Evolutionary conservation across 2,113 vertebrate species (phyloP), one percentile per base, ranked within the genome.

Genomic region (Melanerpes formicivorus): DNA sequence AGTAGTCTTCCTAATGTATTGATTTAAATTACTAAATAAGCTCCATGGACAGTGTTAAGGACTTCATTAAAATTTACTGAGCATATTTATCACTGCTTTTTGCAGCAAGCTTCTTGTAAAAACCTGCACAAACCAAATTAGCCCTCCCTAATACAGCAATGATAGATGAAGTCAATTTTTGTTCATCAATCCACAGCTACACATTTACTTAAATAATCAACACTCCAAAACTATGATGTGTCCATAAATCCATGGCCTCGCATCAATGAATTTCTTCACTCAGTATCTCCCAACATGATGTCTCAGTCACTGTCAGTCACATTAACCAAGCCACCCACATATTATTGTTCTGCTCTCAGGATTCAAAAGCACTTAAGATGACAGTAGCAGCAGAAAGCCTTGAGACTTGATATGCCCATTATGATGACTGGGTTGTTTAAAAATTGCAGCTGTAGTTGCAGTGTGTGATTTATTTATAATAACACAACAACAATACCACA

Each of bases 21-120:
- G 90, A 87, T 94, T 86, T 90, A 93, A 93, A 71, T 64, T 18
- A 93, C 56, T 80, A 89, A 82, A 70, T 71, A 63, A 92, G 37
- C 40, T 83, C 46, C 21, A 52, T 2, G n/a, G 44, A 22, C 6
- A 67, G 63, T 3, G 30, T 65, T 90, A 55, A 95, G 70, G 50
- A 54, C 85, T 75, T 79, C 76, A 83, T 92, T 74, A 86, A 78
- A 78, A 85, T 69, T 86, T 93, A 91, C 73, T 40, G 50, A 87
- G 63, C n/a, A 10, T 79, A 82, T 90, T 95, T 91, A 80, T 85
- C 87, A 83, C 32, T 55, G 59, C 26, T 70, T 44, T 54, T 32
- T 66, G 40, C 30, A 90, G 54, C 58, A 92, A 85, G 62, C 46
- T 88, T 62, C 44, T 67, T 83, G 58, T 8, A 65, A 93, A 93